Conservation (phyloP, 2,888 invertebrate genomes). For the Archaeoteleia sp. region DNA sequence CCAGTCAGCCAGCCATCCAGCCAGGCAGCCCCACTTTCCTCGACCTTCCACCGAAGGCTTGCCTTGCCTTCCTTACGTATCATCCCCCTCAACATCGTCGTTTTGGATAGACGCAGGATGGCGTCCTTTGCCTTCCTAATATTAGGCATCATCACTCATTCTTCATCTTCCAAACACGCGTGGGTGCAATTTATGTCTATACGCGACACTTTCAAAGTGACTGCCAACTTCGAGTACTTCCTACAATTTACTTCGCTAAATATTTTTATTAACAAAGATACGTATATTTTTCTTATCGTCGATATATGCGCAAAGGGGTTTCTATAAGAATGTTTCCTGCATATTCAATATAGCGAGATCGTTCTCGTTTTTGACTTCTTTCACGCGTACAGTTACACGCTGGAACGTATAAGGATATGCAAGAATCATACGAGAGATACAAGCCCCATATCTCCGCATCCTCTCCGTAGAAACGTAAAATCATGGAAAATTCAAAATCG, state of each 20-base stretch:
- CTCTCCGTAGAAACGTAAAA: conserved; percentile 65
- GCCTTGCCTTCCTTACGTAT: conserved; percentile 48
- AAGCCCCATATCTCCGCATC: conserved; percentile 42
- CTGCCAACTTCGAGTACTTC: conserved; percentile 4
- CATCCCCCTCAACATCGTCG: conserved; percentile 46
- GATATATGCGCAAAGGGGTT: no score
- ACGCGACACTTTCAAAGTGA: conserved; percentile 33
- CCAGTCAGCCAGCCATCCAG: conserved; percentile 48
- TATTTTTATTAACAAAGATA: no score
- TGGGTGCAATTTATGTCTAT: conserved; percentile 44
- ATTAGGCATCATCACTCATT: conserved; percentile 71
- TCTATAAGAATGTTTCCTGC: no score
- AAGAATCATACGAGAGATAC: conserved; percentile 42
- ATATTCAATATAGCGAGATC: no score
- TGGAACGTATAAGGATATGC: conserved; percentile 15
- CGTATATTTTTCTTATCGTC: no score
- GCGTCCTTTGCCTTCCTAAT: conserved; percentile 66
- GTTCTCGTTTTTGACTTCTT: no score
- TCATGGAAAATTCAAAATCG: conserved; percentile 66
- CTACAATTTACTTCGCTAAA: no score
- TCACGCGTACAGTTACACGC: no score
- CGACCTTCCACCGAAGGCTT: conserved; percentile 42
- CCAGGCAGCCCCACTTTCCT: conserved; percentile 43
- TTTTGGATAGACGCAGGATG: conserved; percentile 54
- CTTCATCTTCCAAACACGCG: conserved; percentile 49